Percentiles rank a stretch among this genome's conserved stretches.
Evolutionary conservation across 2,113 vertebrate genomes (phyloP).

Genomic region (Stigmatopora nigra): DNA sequence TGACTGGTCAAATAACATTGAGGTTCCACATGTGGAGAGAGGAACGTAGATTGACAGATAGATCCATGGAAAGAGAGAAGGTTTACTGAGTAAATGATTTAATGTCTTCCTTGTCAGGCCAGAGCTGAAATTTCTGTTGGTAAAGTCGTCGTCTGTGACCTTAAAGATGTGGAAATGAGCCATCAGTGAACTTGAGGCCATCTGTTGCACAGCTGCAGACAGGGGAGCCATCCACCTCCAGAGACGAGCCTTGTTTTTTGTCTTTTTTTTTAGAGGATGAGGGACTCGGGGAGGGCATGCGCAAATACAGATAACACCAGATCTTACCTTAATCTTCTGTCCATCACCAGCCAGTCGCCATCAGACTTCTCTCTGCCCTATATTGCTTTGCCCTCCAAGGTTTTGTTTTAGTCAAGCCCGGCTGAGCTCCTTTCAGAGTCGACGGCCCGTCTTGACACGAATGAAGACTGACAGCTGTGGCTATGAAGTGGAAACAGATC

Average conservation of each 20-base stretch:
- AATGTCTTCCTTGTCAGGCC: constrained; percentile 19
- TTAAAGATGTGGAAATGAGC: constrained; percentile 55
- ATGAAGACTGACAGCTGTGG: constrained; percentile 61
- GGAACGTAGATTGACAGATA: constrained; percentile 1
- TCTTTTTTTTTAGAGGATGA: constrained; percentile 10
- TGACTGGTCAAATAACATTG: neutral
- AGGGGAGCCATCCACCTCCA: constrained; percentile 29
- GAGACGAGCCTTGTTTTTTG: constrained; percentile 6
- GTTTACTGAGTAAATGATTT: constrained; percentile 19
- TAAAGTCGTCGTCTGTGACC: constrained; percentile 44
- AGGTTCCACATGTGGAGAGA: neutral
- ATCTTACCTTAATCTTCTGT: constrained; percentile 50
- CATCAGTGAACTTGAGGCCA: constrained; percentile 55
- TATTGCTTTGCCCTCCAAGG: constrained; percentile 42
- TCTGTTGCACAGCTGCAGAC: constrained; percentile 61
- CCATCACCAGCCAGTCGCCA: constrained; percentile 46
- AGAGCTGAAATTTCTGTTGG: constrained; percentile 35
- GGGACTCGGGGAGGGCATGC: constrained; percentile 4
- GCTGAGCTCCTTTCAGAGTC: constrained; percentile 45
- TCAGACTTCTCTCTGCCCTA: constrained; percentile 41
- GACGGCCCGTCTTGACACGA: constrained; percentile 49
- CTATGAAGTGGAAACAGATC: constrained; percentile 63
- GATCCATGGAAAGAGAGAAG: constrained; percentile 8
- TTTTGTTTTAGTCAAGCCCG: constrained; percentile 57
- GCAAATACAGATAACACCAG: constrained; percentile 24